phyloP scores from a whole-genome alignment of 2,888 invertebrate genomes.

The Campoplex capitator region DNA sequence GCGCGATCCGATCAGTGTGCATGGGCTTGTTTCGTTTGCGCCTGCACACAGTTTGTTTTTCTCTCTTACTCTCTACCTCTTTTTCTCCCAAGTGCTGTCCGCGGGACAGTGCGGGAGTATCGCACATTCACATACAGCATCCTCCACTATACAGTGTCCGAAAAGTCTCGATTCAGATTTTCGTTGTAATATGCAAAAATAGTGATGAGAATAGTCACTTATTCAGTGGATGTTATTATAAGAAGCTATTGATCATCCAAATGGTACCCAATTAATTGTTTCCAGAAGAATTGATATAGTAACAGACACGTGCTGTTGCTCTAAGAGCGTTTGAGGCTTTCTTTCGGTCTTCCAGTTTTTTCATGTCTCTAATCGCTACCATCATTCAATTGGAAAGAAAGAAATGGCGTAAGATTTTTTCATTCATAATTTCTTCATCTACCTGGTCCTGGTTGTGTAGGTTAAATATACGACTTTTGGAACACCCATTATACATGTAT shows the following conservation, averaged over 20 bases:
- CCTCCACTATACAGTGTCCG: conserved; percentile 1
- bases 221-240: too few relatives aligned
- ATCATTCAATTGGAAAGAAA: neutral
- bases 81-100: conserved; percentile 47
- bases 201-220: neutral
- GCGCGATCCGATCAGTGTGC: conserved; percentile 71
- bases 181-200: neutral
- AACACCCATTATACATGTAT: conserved; percentile 13
- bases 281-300: neutral
- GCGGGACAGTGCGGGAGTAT: conserved; percentile 54
- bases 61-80: conserved; percentile 36
- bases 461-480: neutral
- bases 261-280: neutral
- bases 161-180: neutral
- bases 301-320: neutral
- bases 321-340: neutral
- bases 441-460: neutral
- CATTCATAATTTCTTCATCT: neutral
- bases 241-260: too few relatives aligned
- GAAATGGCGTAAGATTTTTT: neutral
- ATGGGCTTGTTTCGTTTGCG: conserved; percentile 73
- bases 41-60: conserved; percentile 53
- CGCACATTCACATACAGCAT: conserved; percentile 41
- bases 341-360: neutral
- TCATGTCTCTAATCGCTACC: neutral